Base-by-base conservation (phyloP, 2,888 invertebrate species). In the Tiliacea aurago region DNA sequence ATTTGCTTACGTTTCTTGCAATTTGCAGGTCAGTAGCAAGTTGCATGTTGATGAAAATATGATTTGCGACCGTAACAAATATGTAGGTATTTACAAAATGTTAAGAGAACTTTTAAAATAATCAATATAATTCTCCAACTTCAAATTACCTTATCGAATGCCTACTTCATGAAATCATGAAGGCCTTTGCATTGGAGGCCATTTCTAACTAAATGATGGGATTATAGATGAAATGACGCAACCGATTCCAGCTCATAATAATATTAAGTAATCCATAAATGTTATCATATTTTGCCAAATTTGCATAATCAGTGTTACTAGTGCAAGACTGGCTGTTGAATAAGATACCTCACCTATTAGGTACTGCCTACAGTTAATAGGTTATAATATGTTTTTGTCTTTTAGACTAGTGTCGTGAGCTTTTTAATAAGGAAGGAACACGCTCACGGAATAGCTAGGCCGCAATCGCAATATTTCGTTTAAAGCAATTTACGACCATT, bases 401-500 rank as follows among this genome's bases (percentile, higher is more conserved):
- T 84, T 10, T n/a, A 28, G 15, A 33, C 33, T 33, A 51, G 51
- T 47, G 9, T n/a, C n/a, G n/a, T 18, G 43, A 23, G 23, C 6
- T 11, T 63, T 63, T 87, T 88, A 89, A 90, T 86, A 88, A 90
- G 91, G 90, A 91, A 90, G 88, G 81, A 88, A 87, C 84, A 83
- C 81, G 87, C 87, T 91, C 89, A 87, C 88, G 86, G 89, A 91
- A 90, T 88, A 90, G 90, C 90, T 87, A 90, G 87, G 87, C 84
- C 88, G 86, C 84, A 85, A 89, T 91, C 88, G 85, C 84, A 84
- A 89, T 91, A 91, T 92, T 92, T 91, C 85, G 90, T 91, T 89
- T 84, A 85, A 55, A 90, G 90, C 91, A 92, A 93, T 93, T 93
- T 92, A 93, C 91, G 90, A 88, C 88, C 88, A 93, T 92, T 93